phyloP scores from a whole-genome alignment of 2,797 vertebrate species.

The Liparis tanakae region DNA sequence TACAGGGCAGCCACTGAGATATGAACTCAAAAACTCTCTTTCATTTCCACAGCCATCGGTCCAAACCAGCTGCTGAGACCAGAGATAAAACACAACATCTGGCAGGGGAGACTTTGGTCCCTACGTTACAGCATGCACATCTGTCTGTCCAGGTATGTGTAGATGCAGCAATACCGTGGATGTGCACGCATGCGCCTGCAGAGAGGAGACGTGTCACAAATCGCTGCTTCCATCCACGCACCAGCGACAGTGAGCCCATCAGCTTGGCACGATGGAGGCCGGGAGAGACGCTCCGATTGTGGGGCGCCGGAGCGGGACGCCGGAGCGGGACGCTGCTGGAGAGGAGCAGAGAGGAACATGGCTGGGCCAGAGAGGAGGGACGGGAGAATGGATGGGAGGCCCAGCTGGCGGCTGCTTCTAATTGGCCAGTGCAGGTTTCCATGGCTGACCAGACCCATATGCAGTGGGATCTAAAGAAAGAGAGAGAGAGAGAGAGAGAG shows the following conservation, averaged over 20 bases:
- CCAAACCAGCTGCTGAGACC: conserved; percentile 60
- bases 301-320: conserved; percentile 69
- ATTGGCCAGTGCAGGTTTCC: conserved; percentile 81
- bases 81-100: conserved; percentile 69
- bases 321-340: conserved; percentile 28
- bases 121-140: conserved; percentile 11
- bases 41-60: conserved; percentile 53
- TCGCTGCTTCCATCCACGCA: conserved; percentile 53
- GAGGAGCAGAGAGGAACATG: conserved; percentile 57
- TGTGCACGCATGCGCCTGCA: conserved; percentile 25
- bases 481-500: background rate
- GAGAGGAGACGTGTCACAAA: conserved; percentile 62
- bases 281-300: conserved; percentile 73
- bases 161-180: conserved; percentile 31
- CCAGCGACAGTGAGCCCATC: conserved; percentile 64
- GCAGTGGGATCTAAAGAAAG: conserved; percentile 61
- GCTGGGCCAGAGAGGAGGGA: conserved; percentile 51
- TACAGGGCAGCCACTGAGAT: conserved; percentile 35
- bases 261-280: conserved; percentile 69
- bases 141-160: conserved; percentile 45
- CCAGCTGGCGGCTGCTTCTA: conserved; percentile 82
- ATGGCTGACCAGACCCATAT: conserved; percentile 82
- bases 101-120: conserved; percentile 42
- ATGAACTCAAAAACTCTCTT: conserved; percentile 48
- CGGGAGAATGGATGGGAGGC: conserved; percentile 66